Percentiles rank a stretch among this genome's conserved stretches.
These are phyloP conservation scores for Sericinus montela DNA, from an alignment of 2,888 invertebrate species.

Conservation along the genomic window DNA sequence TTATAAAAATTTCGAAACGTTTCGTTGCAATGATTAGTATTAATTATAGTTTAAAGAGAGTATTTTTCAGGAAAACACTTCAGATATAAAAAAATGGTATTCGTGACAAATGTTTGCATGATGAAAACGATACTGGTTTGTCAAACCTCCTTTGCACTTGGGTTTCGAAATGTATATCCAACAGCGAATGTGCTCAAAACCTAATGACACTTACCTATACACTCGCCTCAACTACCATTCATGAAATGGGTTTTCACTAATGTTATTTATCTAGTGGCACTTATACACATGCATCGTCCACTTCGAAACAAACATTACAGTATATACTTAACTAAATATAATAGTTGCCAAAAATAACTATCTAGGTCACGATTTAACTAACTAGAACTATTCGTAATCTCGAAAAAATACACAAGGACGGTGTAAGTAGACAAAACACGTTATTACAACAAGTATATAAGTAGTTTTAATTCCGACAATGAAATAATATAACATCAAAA, in stretches of 20 bases:
- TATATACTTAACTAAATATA: constrained; percentile 39
- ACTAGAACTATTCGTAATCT: constrained; percentile 69
- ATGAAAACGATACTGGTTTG: constrained; percentile 15
- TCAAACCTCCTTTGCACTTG: constrained; percentile 12
- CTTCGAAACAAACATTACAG: constrained; percentile 36
- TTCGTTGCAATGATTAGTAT: constrained; percentile 12
- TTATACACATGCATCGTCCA: constrained; percentile 45
- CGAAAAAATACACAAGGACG: constrained; percentile 78
- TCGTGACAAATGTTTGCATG: background rate
- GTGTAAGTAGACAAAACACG: constrained; percentile 73
- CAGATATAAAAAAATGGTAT: background rate
- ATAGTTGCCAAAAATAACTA: constrained; percentile 64
- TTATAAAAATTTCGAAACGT: constrained; percentile 30
- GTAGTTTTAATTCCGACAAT: constrained; percentile 54
- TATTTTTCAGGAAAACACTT: constrained; percentile 5
- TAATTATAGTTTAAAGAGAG: constrained; percentile 8
- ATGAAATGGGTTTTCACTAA: constrained; percentile 31
- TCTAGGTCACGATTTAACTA: constrained; percentile 59
- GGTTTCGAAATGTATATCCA: constrained; percentile 3
- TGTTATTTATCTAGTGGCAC: constrained; percentile 53
- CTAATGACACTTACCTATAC: background rate
- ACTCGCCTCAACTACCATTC: constrained; percentile 22
- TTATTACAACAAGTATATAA: constrained; percentile 56
- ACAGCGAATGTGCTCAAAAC: background rate
- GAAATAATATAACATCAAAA: constrained; percentile 41